Percentiles rank a stretch among this genome's conserved stretches.
phyloP scores from a whole-genome alignment of 1,140 invertebrate species.

The Drosophila pallidifrons region DNA sequence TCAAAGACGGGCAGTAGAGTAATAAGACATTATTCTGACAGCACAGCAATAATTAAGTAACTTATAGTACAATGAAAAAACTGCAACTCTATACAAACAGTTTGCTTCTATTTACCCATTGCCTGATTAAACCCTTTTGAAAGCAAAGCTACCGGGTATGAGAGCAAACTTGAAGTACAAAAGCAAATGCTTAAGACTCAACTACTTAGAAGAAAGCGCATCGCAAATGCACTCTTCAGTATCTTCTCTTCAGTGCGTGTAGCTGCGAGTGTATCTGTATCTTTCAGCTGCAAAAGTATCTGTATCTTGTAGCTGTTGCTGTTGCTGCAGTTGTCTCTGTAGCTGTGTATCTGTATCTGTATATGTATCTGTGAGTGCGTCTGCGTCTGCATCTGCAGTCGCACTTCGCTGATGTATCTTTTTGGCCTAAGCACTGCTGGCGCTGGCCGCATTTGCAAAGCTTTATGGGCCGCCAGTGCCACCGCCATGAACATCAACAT shows the following conservation, averaged over 20 bases:
- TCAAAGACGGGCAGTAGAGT: too few relatives aligned
- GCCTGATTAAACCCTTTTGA: background rate
- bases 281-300: background rate
- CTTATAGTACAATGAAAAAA: too few relatives aligned
- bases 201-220: conserved; percentile 34
- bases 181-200: conserved; percentile 37
- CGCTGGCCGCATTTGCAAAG: conserved; percentile 53
- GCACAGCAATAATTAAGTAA: too few relatives aligned
- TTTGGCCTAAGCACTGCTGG: conserved; percentile 43
- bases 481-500: background rate
- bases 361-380: too few relatives aligned
- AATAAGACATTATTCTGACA: too few relatives aligned
- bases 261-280: conserved; percentile 26
- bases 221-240: conserved; percentile 12
- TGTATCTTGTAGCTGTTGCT: conserved; percentile 24
- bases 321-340: background rate
- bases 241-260: conserved; percentile 21
- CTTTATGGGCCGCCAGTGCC: conserved; percentile 60
- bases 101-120: too few relatives aligned
- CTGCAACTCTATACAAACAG: too few relatives aligned
- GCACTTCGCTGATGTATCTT: conserved; percentile 1
- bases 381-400: conserved; percentile 7
- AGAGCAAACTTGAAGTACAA: conserved; percentile 11
- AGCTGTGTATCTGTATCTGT: too few relatives aligned
- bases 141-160: background rate